These are phyloP conservation scores for Notoglanidium macrostoma DNA, from an alignment of 2,797 vertebrate genomes.

Conservation along the genomic window DNA sequence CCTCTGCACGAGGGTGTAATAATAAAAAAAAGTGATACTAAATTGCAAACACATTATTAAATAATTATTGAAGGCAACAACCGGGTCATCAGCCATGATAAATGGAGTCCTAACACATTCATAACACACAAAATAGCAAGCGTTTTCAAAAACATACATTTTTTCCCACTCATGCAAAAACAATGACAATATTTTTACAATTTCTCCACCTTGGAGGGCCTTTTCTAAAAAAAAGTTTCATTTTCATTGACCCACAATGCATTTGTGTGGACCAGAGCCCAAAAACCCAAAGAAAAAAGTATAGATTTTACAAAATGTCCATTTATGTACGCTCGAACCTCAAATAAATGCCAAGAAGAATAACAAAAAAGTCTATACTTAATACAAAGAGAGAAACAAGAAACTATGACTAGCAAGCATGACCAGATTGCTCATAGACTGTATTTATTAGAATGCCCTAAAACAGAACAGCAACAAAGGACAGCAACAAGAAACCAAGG, in stretches of 20 bases:
- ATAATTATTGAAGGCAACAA: not conserved
- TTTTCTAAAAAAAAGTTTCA: not conserved
- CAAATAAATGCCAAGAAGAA: not conserved
- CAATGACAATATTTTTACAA: not conserved
- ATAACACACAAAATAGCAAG: not conserved
- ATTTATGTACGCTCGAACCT: not conserved
- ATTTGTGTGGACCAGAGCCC: not conserved
- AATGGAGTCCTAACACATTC: not conserved
- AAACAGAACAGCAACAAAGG: constrained; percentile 1
- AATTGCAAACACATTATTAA: not conserved
- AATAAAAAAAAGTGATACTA: not conserved
- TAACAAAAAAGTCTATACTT: not conserved
- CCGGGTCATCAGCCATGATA: not conserved
- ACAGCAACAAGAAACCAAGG: not conserved
- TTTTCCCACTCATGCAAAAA: not conserved
- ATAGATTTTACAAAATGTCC: not conserved
- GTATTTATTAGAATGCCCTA: not conserved
- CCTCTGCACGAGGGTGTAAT: not conserved
- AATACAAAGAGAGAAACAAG: not conserved
- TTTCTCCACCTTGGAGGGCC: not conserved
- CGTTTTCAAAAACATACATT: not conserved
- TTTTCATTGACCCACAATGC: not conserved
- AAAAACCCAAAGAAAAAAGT: not conserved
- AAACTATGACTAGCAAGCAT: not conserved
- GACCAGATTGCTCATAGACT: not conserved